A percentile compares a stretch with the other conserved stretches of the same genome.
Conservation (phyloP, 2,888 invertebrate genomes). For the Artemia sinica region DNA sequence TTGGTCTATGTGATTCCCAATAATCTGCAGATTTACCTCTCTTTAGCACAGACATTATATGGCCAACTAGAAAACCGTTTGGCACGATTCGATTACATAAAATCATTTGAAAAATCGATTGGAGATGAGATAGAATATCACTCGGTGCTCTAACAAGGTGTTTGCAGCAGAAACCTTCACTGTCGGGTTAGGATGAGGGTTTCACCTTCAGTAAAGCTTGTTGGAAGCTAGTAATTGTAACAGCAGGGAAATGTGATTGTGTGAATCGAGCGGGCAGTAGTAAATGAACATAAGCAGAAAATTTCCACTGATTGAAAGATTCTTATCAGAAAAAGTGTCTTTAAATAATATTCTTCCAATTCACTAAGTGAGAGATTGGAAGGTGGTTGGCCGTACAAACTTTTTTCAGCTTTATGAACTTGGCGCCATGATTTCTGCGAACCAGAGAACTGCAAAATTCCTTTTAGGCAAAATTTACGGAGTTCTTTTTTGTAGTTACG, state of each 20-base stretch:
- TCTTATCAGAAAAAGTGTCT: no score
- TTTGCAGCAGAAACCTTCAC: not conserved
- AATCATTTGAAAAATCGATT: not conserved
- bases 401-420: no score
- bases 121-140: not conserved
- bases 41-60: not conserved
- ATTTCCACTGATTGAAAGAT: no score
- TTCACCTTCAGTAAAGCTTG: not conserved
- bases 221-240: not conserved
- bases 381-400: no score
- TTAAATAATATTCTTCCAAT: no score
- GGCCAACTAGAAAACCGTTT: not conserved
- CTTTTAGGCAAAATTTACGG: no score
- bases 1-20: not conserved
- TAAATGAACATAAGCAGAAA: no score
- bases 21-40: not conserved
- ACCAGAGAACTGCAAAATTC: no score
- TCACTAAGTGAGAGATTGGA: no score
- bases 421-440: no score
- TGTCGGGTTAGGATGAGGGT: not conserved
- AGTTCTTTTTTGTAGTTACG: no score
- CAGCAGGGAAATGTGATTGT: constrained; percentile 23
- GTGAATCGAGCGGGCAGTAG: constrained; percentile 19
- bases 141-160: not conserved
- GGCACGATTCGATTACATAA: not conserved